Percentiles rank a stretch among this genome's conserved stretches.
These are phyloP conservation scores for Ahaetulla prasina DNA, from an alignment of 2,113 vertebrate species.

Conservation along the genomic window DNA sequence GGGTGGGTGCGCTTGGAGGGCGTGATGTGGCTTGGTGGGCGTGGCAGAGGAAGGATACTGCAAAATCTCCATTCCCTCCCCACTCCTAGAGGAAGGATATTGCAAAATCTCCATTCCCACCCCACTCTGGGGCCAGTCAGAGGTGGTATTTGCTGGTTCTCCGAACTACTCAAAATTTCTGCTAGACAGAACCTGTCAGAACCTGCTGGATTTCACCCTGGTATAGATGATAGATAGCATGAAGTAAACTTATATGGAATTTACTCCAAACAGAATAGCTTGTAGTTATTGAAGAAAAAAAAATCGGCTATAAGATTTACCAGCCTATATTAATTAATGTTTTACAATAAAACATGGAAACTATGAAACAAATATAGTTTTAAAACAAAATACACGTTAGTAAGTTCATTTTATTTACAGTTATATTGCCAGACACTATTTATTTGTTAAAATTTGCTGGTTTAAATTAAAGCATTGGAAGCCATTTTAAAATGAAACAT, in stretches of 20 bases:
- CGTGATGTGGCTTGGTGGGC: no score
- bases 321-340: not conserved
- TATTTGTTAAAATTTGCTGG: not conserved
- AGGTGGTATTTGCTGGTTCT: no score
- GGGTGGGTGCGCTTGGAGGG: no score
- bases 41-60: no score
- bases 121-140: no score
- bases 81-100: no score
- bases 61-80: no score
- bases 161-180: no score
- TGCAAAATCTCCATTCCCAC: no score
- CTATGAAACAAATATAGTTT: not conserved
- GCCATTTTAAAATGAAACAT: not conserved
- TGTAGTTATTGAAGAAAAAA: conserved; percentile 5
- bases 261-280: not conserved
- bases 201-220: no score
- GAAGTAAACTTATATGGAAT: not conserved
- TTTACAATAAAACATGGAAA: conserved; percentile 11
- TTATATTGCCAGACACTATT: not conserved
- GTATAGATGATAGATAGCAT: not conserved
- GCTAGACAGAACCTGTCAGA: no score
- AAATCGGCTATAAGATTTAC: rapidly evolving
- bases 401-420: not conserved
- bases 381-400: not conserved
- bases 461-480: not conserved